Conservation (phyloP, 2,888 invertebrate species). For the Eurytoma adleriae region DNA sequence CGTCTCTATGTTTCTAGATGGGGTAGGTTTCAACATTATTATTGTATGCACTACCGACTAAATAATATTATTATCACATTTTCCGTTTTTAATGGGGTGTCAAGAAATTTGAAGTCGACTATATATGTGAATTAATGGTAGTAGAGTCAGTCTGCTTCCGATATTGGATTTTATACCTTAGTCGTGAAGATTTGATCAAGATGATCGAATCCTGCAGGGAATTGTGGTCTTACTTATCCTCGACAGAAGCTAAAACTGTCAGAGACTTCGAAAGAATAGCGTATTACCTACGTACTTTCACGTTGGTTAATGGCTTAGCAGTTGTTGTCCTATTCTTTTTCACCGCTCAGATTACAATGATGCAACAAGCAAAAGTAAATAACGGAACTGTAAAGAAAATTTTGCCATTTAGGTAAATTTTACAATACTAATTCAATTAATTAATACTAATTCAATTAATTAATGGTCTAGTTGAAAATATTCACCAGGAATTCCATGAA, state of each 20-base stretch:
- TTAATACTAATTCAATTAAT: not conserved
- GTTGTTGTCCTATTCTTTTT: not conserved
- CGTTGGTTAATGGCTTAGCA: not conserved
- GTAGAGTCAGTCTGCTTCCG: slow-evolving; percentile 13
- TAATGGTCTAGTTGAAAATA: too few species aligned
- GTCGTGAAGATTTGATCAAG: not conserved
- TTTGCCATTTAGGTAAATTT: slow-evolving; percentile 28
- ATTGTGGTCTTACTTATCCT: slow-evolving; percentile 3
- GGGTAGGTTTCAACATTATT: too few species aligned
- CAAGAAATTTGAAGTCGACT: slow-evolving; percentile 28
- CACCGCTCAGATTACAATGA: not conserved
- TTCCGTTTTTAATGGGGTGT: not conserved
- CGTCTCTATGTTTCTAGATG: too few species aligned
- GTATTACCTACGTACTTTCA: not conserved
- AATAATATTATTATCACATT: too few species aligned
- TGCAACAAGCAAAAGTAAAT: too few species aligned
- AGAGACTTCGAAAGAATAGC: slow-evolving; percentile 28
- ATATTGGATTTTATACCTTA: not conserved
- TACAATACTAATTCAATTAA: not conserved
- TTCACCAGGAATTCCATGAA: too few species aligned
- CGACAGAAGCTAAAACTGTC: not conserved
- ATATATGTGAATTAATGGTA: slow-evolving; percentile 33
- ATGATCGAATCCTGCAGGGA: slow-evolving; percentile 15
- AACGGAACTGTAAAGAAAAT: slow-evolving; percentile 22
- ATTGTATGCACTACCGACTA: too few species aligned